A percentile compares a stretch with the other conserved stretches of the same genome.
Conservation (phyloP, 92 coral and sea anemone species). For the Palythoa caribaeorum region DNA sequence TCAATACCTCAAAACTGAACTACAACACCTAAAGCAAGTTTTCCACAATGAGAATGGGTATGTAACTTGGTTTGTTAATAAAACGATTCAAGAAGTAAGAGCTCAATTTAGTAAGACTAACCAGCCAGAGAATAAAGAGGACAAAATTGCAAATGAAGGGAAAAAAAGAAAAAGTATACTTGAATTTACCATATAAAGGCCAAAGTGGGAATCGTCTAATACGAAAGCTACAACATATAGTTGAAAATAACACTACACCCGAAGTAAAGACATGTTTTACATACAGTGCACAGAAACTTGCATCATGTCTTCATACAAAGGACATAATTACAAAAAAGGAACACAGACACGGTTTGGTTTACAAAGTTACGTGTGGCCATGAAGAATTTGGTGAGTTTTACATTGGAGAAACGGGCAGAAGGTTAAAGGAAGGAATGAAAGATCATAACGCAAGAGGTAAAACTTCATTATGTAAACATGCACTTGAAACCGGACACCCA, state of each 20-base stretch:
- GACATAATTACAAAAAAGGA: slow-evolving; percentile 6
- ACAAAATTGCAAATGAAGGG: no score
- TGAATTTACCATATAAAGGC: neutral
- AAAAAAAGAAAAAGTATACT: no score
- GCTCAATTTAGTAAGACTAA: no score
- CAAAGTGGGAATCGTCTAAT: neutral
- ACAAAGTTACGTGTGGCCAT: slow-evolving; percentile 2
- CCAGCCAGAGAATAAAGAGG: no score
- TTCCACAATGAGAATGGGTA: no score
- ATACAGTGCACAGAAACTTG: slow-evolving; percentile 17
- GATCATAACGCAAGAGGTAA: slow-evolving; percentile 11
- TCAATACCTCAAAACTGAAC: neutral
- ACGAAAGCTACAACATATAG: neutral
- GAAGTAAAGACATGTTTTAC: slow-evolving; percentile 10
- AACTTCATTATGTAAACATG: slow-evolving; percentile 12
- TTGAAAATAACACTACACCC: neutral
- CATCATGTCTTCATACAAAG: neutral
- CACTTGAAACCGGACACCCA: neutral
- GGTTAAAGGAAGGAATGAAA: neutral
- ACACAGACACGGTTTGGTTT: slow-evolving; percentile 17
- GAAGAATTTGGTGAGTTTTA: neutral
- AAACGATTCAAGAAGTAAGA: no score
- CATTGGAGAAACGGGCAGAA: slow-evolving; percentile 15
- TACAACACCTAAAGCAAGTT: neutral
- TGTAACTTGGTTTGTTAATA: no score